Evolutionary conservation across 1,140 invertebrate genomes (phyloP), one percentile per base, ranked within the genome.

Genomic region (Hypsibius dujardini): DNA sequence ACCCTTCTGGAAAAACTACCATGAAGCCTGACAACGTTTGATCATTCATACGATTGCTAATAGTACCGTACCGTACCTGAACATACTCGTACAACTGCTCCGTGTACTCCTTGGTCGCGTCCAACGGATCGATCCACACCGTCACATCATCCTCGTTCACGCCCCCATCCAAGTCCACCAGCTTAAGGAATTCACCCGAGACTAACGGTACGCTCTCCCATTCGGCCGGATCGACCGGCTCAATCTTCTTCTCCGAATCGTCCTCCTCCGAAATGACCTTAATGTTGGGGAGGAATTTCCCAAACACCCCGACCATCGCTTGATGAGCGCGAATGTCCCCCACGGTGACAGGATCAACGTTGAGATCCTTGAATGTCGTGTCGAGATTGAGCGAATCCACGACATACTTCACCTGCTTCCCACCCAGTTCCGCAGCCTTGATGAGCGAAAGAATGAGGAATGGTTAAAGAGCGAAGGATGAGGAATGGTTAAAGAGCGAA

Each of bases 31-130:
- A n/a, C n/a, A n/a, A n/a, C n/a, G n/a, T n/a, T n/a, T n/a, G n/a
- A n/a, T n/a, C n/a, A n/a, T n/a, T n/a, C n/a, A n/a, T n/a, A n/a
- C n/a, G n/a, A n/a, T n/a, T n/a, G n/a, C n/a, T n/a, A n/a, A n/a
- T n/a, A n/a, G n/a, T n/a, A n/a, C n/a, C n/a, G n/a, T n/a, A n/a
- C n/a, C n/a, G n/a, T 56, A 56, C 50, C 50, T 56, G 50, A 56
- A 56, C 50, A n/a, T 7, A 56, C 50, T 56, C 50, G 50, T 56
- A 56, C 7, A 56, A n/a, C 50, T 56, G 7, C 50, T 56, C 92
- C 81, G 92, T 96, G 79, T 90, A 98, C 82, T 98, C 95, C 82
- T 98, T 87, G 1, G 95, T 98, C 2, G 95, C 95, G 84, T 98
- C 95, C 14, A 98, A 81, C 40, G 95, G 95, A 85, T 98, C 95